These are phyloP conservation scores for Gastrophryne carolinensis DNA, from an alignment of 2,797 vertebrate genomes.

Conservation along the genomic window DNA sequence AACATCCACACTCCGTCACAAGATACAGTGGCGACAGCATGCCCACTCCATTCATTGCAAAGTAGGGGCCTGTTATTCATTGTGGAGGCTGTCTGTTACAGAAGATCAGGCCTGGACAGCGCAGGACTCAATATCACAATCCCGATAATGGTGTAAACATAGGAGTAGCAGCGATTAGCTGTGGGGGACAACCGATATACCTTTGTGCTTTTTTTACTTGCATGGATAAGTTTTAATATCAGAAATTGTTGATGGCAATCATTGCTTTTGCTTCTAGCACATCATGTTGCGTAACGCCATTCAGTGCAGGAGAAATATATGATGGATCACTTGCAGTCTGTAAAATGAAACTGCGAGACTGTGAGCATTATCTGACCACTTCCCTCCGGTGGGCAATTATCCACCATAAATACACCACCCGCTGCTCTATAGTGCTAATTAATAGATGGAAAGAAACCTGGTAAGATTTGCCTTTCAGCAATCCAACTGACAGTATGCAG, in stretches of 20 bases:
- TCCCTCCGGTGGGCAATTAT: conserved; percentile 48
- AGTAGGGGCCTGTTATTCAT: too few species aligned
- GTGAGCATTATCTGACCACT: conserved; percentile 39
- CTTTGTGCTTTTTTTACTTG: too few species aligned
- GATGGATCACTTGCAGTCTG: not conserved
- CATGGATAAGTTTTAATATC: not conserved
- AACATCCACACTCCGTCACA: too few species aligned
- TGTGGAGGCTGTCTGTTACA: too few species aligned
- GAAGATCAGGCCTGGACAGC: too few species aligned
- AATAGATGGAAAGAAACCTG: conserved; percentile 21
- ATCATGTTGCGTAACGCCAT: not conserved
- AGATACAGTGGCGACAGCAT: too few species aligned
- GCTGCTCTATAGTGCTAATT: conserved; percentile 44
- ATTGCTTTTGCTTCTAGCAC: not conserved
- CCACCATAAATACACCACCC: conserved; percentile 37
- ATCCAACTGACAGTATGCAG: too few species aligned
- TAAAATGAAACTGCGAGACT: conserved; percentile 1
- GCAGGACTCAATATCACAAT: too few species aligned
- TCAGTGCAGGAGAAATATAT: not conserved
- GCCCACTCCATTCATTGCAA: too few species aligned
- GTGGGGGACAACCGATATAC: too few species aligned
- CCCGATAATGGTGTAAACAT: too few species aligned
- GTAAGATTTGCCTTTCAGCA: conserved; percentile 16
- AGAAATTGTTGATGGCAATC: not conserved
- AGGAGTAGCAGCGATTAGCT: too few species aligned